Conservation (phyloP, 1,140 invertebrate species). For the Microplitis demolitor region DNA sequence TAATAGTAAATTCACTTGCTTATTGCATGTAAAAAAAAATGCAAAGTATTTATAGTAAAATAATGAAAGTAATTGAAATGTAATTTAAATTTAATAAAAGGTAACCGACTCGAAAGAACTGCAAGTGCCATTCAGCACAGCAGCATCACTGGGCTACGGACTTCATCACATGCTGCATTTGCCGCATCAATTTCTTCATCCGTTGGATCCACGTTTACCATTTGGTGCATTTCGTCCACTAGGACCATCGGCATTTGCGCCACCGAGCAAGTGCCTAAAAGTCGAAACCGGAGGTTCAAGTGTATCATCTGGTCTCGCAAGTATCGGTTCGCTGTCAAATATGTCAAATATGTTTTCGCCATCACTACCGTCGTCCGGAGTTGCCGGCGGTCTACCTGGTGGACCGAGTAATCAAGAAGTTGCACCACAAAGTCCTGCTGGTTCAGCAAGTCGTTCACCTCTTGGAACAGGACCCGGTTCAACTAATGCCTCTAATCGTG, state of each 20-base stretch:
- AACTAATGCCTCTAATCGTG: slow-evolving; percentile 38
- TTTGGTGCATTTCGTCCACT: slow-evolving; percentile 57
- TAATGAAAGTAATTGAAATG: neutral
- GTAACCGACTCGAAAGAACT: slow-evolving; percentile 63
- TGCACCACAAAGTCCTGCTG: slow-evolving; percentile 47
- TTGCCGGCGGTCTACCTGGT: slow-evolving; percentile 31
- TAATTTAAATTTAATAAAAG: slow-evolving; percentile 38
- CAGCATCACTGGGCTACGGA: slow-evolving; percentile 61
- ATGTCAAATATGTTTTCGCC: slow-evolving; percentile 62
- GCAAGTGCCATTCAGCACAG: slow-evolving; percentile 60
- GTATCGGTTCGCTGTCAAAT: slow-evolving; percentile 52
- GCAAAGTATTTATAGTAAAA: neutral
- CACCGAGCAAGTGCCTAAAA: slow-evolving; percentile 63
- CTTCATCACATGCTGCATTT: slow-evolving; percentile 64
- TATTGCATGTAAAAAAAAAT: neutral
- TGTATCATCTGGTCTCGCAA: slow-evolving; percentile 52
- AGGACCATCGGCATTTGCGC: slow-evolving; percentile 63
- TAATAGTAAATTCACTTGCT: too few species aligned
- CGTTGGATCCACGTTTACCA: slow-evolving; percentile 56
- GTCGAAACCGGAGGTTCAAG: slow-evolving; percentile 54
- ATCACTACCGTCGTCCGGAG: slow-evolving; percentile 46
- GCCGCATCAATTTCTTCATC: slow-evolving; percentile 63
- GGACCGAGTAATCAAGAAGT: slow-evolving; percentile 38
- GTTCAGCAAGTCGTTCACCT: slow-evolving; percentile 44
- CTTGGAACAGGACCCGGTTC: slow-evolving; percentile 37